Conservation (phyloP, 2,888 invertebrate species). For the Pardosa pseudoannulata region DNA sequence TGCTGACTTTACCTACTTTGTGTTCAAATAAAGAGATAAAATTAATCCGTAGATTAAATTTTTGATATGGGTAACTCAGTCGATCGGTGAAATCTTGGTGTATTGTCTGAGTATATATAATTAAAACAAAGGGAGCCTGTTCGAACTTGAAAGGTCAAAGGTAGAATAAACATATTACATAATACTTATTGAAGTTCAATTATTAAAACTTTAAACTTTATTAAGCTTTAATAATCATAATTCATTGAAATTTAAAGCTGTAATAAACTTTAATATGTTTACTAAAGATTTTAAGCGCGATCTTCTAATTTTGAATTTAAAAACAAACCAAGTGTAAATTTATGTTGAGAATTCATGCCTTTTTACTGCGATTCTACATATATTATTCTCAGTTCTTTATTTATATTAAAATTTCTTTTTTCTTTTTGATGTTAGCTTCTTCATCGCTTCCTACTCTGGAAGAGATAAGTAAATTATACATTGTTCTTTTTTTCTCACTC, state of each 20-base stretch:
- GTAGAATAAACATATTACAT: too few relatives aligned
- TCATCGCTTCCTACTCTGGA: constrained; percentile 21
- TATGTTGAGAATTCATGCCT: constrained; percentile 36
- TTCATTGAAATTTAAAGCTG: too few relatives aligned
- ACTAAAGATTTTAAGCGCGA: too few relatives aligned
- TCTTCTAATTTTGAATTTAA: constrained; percentile 41
- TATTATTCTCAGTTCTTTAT: constrained; percentile 19
- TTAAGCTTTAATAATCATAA: too few relatives aligned
- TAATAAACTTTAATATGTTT: too few relatives aligned
- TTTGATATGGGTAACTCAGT: neutral
- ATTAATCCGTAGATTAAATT: constrained; percentile 6
- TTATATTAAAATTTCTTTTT: constrained; percentile 7
- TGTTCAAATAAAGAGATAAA: neutral
- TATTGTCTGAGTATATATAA: too few relatives aligned
- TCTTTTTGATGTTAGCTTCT: neutral
- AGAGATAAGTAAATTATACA: constrained; percentile 62
- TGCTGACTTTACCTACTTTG: neutral
- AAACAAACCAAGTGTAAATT: constrained; percentile 28
- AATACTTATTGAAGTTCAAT: too few relatives aligned
- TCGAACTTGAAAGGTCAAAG: too few relatives aligned
- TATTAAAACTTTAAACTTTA: too few relatives aligned
- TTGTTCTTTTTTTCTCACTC: constrained; percentile 11
- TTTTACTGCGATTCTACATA: neutral
- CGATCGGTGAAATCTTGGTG: neutral
- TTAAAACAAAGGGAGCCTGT: too few relatives aligned